These are phyloP conservation scores for Macrosteles quadrilineatus DNA, from an alignment of 1,140 invertebrate species.

Conservation along the genomic window DNA sequence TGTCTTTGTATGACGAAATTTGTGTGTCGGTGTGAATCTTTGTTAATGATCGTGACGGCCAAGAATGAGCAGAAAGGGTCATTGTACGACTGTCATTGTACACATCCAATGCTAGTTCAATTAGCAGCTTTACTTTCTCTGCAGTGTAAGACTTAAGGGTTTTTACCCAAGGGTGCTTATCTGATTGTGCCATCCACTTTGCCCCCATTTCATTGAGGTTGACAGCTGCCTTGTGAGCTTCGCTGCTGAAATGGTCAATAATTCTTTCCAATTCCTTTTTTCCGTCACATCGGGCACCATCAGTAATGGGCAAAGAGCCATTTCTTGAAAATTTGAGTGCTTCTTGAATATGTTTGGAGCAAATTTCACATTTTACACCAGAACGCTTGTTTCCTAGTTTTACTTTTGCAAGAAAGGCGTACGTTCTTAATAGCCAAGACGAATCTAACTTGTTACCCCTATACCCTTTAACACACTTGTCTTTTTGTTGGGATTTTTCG, in stretches of 20 bases:
- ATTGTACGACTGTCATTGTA: conserved; percentile 15
- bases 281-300: conserved; percentile 2
- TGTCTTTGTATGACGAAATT: conserved; percentile 22
- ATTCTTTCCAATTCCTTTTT: conserved; percentile 9
- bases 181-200: conserved; percentile 15
- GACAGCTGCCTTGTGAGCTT: neutral
- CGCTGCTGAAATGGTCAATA: neutral
- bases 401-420: conserved; percentile 14
- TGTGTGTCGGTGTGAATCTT: conserved; percentile 17
- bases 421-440: conserved; percentile 12
- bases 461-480: conserved; percentile 8
- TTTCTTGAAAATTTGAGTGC: conserved; percentile 24
- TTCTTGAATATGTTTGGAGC: conserved; percentile 12
- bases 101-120: conserved; percentile 22
- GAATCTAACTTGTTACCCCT: conserved; percentile 13
- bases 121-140: conserved; percentile 17
- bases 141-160: conserved; percentile 13
- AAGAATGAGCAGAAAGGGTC: conserved; percentile 15
- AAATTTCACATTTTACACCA: neutral
- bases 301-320: conserved; percentile 5
- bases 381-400: conserved; percentile 6
- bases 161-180: conserved; percentile 28
- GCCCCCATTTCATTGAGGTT: neutral
- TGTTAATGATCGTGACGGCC: conserved; percentile 16
- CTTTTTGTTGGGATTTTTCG: no score